Percentiles rank a stretch among this genome's conserved stretches.
These are phyloP conservation scores for Penelope pileata DNA, from an alignment of 2,113 vertebrate genomes.

Conservation along the genomic window DNA sequence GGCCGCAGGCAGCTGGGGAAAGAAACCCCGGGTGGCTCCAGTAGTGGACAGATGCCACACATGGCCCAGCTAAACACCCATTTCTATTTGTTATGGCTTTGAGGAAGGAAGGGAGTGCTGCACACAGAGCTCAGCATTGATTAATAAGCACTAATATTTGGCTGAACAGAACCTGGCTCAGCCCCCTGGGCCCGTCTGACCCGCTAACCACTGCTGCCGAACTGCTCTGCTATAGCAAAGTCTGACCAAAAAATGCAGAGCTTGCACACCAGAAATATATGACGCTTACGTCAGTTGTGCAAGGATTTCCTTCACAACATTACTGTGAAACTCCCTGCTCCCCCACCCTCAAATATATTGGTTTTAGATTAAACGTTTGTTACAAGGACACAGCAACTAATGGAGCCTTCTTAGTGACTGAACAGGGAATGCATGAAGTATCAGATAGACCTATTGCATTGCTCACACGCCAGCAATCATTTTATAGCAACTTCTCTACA, in stretches of 20 bases:
- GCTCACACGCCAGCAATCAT: background rate
- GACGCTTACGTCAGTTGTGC: background rate
- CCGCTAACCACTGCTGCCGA: constrained; percentile 68
- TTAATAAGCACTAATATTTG: constrained; percentile 57
- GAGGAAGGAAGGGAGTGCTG: constrained; percentile 35
- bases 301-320: background rate
- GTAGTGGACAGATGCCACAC: constrained; percentile 19
- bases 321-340: background rate
- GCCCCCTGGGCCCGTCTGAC: constrained; percentile 56
- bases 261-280: background rate
- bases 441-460: background rate
- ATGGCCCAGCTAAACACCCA: constrained; percentile 20
- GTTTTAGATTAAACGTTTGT: background rate
- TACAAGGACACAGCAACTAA: background rate
- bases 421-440: background rate
- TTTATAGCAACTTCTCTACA: background rate
- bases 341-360: background rate
- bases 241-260: constrained; percentile 16
- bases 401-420: background rate
- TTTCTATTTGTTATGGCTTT: constrained; percentile 41
- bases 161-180: background rate
- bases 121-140: background rate
- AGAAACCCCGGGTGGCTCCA: background rate
- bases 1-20: too few relatives aligned
- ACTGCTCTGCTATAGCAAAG: constrained; percentile 13